Evolutionary conservation across 1,140 invertebrate genomes (phyloP).

Genomic region (Bombus vancouverensis): DNA sequence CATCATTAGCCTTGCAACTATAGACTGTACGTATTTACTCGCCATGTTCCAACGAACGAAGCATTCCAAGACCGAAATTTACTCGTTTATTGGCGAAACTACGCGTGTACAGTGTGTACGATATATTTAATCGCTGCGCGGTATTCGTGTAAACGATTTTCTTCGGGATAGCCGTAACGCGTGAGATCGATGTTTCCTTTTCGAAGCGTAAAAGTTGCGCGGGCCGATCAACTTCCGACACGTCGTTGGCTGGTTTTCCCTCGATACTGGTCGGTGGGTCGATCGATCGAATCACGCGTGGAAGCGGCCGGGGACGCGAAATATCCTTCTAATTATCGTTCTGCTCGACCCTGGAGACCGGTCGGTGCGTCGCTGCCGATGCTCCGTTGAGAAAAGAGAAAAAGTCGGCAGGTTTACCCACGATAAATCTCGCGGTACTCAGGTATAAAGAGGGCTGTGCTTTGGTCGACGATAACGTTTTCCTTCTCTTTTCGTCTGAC

Average conservation of each 20-base stretch:
- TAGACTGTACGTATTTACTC: too few relatives aligned
- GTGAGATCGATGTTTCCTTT: too few relatives aligned
- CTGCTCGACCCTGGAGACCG: constrained; percentile 24
- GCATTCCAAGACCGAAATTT: too few relatives aligned
- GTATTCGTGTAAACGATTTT: too few relatives aligned
- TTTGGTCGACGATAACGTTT: constrained; percentile 61
- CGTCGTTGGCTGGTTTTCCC: not conserved
- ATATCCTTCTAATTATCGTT: constrained; percentile 55
- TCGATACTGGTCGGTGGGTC: not conserved
- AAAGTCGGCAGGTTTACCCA: constrained; percentile 53
- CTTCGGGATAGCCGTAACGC: too few relatives aligned
- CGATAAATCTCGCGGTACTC: constrained; percentile 65
- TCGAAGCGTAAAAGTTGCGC: not conserved
- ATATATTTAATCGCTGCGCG: too few relatives aligned
- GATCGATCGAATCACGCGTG: constrained; percentile 21
- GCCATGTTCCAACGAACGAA: too few relatives aligned
- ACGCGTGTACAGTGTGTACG: too few relatives aligned
- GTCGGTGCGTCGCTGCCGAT: constrained; percentile 22
- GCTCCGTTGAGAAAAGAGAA: constrained; percentile 23
- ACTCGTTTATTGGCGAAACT: too few relatives aligned
- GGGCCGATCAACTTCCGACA: not conserved
- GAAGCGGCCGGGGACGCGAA: constrained; percentile 24
- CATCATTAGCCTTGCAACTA: too few relatives aligned
- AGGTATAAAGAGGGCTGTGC: constrained; percentile 61
- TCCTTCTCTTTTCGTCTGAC: not conserved